Conservation (phyloP, 2,797 vertebrate species). For the Propithecus perrieri region DNA sequence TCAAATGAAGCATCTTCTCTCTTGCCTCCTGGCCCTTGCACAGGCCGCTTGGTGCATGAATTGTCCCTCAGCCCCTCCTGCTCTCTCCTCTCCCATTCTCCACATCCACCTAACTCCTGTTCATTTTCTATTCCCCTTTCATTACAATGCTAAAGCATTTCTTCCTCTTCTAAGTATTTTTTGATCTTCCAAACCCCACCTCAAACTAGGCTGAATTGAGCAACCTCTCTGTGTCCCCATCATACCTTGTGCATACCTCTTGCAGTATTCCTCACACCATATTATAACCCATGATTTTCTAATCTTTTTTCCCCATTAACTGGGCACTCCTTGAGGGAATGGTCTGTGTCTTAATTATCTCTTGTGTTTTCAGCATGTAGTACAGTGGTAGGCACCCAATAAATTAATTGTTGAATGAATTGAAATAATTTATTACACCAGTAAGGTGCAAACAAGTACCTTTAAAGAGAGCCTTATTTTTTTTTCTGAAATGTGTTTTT, state of each 20-base stretch:
- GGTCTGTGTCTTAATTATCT: not conserved
- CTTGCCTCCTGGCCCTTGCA: not conserved
- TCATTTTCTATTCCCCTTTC: not conserved
- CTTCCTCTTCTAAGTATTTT: not conserved
- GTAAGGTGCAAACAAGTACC: not conserved
- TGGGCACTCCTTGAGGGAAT: not conserved
- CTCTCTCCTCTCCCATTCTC: not conserved
- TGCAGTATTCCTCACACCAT: slow-evolving; percentile 9
- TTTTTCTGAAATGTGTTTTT: slow-evolving; percentile 40
- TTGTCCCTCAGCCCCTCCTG: not conserved
- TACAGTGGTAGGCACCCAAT: not conserved
- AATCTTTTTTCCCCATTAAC: not conserved
- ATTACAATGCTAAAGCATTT: not conserved
- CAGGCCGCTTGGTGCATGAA: not conserved
- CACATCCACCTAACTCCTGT: not conserved
- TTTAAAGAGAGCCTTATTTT: slow-evolving; percentile 5
- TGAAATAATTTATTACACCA: slow-evolving; percentile 36
- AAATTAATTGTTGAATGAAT: not conserved
- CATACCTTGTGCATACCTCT: not conserved
- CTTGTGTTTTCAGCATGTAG: not conserved
- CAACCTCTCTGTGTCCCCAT: not conserved
- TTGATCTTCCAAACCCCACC: not conserved
- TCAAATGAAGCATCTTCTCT: not conserved
- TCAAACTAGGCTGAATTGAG: not conserved
- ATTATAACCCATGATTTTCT: slow-evolving; percentile 9